Evolutionary conservation across 1,140 invertebrate genomes (phyloP), one percentile per base, ranked within the genome.

Genomic region (Bombus cullumanus): DNA sequence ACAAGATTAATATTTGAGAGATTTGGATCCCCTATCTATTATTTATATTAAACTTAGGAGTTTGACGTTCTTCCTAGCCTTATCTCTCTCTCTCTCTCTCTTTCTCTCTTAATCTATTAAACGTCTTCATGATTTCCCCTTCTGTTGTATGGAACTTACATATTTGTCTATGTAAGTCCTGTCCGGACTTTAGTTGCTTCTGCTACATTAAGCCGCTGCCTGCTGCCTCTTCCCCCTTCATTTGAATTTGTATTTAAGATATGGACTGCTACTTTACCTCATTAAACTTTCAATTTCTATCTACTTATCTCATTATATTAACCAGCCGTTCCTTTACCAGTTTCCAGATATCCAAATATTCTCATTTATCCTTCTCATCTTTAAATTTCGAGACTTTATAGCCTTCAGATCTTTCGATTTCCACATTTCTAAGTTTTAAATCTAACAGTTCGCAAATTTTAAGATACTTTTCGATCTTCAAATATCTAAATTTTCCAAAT

Each of bases 1-100:
- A 25, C 47, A 72, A 62, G 39, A 79, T 84, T 84, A 84, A 79
- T 80, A 72, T 72, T 80, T 53, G 66, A 53, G 18, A 28, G 62
- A 62, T 72, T 72, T 28, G 39, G 15, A 43, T 62, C 28, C 22
- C 22, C 6, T 18, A 18, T 72, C 31, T 80, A 37, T 64, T 80
- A 37, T 64, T 79, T 80, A 34, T 37, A 71, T 62, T 72, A 84
- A 84, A 84, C 53, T 72, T 62, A 28, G 15, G 28, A 68, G 79
- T 84, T 79, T 72, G n/a, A 41, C n/a, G 34, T 47, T 53, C 37
- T 41, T n/a, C n/a, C 25, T 28, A 31, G 10, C 0, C 8, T 0
- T n/a, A 25, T 15, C 34, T 8, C 9, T 4, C n/a, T 34, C 22
- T 3, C 28, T n/a, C n/a, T 34, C 9, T 1, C 1, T 28, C 25